Evolutionary conservation across 2,888 invertebrate species (phyloP).

Genomic region (Monopis laevigella): DNA sequence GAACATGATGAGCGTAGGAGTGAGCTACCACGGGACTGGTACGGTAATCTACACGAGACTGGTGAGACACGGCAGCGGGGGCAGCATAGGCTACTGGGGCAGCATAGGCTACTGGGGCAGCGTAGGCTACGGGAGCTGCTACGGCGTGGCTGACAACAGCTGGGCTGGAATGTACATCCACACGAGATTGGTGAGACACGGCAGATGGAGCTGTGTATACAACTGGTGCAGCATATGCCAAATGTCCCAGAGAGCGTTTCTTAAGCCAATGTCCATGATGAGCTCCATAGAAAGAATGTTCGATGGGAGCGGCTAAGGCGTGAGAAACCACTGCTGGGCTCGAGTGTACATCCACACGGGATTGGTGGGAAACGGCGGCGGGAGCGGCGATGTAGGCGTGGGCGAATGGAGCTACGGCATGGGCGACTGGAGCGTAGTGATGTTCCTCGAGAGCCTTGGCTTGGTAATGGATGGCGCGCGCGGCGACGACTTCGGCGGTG

Average conservation of each 20-base stretch:
- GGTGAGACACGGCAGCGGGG: slow-evolving; percentile 29
- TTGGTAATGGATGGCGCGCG: slow-evolving; percentile 55
- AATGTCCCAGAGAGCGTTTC: slow-evolving; percentile 31
- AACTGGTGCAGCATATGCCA: slow-evolving; percentile 27
- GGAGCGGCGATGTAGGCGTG: slow-evolving; percentile 28
- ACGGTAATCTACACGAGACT: slow-evolving; percentile 40
- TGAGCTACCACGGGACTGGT: slow-evolving; percentile 38
- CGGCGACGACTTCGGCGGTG: slow-evolving; percentile 57
- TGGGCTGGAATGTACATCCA: slow-evolving; percentile 19
- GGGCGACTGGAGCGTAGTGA: slow-evolving; percentile 8
- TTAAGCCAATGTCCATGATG: slow-evolving; percentile 24
- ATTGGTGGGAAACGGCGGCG: slow-evolving; percentile 30
- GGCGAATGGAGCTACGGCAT: slow-evolving; percentile 22
- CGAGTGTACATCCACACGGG: slow-evolving; percentile 42
- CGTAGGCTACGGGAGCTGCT: slow-evolving; percentile 21
- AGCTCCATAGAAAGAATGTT: slow-evolving; percentile 30
- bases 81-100: slow-evolving; percentile 27
- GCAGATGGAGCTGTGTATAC: slow-evolving; percentile 27
- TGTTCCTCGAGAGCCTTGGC: slow-evolving; percentile 40
- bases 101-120: no score
- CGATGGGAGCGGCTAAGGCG: slow-evolving; percentile 26
- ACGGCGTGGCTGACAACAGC: slow-evolving; percentile 21
- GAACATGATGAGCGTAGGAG: slow-evolving; percentile 21
- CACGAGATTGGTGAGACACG: slow-evolving; percentile 17
- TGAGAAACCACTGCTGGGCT: slow-evolving; percentile 40